These are phyloP conservation scores for Genyomyrus donnyi DNA, from an alignment of 2,113 vertebrate genomes.

Conservation along the genomic window DNA sequence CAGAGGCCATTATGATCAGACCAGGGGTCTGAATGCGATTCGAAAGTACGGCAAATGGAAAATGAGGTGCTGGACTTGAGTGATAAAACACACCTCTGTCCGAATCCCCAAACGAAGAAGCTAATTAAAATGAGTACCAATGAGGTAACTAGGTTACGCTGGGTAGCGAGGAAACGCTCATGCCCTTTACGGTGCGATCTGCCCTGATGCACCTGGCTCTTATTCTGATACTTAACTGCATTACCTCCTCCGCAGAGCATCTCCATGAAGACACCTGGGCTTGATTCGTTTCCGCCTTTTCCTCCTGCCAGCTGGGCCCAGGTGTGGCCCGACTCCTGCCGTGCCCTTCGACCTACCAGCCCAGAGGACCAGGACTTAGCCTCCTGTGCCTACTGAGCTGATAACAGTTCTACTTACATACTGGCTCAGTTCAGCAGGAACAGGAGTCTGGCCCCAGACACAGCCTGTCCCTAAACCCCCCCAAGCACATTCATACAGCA, in stretches of 20 bases:
- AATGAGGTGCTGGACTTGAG: background rate
- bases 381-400: conserved; percentile 99
- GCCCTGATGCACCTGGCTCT: background rate
- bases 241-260: background rate
- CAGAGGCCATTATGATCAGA: conserved; percentile 67
- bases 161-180: background rate
- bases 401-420: conserved; percentile 95
- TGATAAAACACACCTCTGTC: background rate
- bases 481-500: background rate
- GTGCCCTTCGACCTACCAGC: background rate
- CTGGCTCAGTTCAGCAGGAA: conserved; percentile 99
- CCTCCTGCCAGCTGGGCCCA: background rate
- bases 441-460: conserved; percentile 91
- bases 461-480: background rate
- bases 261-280: background rate
- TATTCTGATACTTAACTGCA: background rate
- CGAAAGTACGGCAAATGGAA: conserved; percentile 58
- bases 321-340: background rate
- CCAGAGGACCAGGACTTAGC: conserved; percentile 54
- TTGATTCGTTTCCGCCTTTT: background rate
- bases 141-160: background rate
- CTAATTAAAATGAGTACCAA: background rate
- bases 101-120: background rate
- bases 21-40: conserved; percentile 59
- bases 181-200: background rate